Evolutionary conservation across 1,140 invertebrate species (phyloP), one percentile per base, ranked within the genome.

Genomic region (Zeugodacus cucurbitae): DNA sequence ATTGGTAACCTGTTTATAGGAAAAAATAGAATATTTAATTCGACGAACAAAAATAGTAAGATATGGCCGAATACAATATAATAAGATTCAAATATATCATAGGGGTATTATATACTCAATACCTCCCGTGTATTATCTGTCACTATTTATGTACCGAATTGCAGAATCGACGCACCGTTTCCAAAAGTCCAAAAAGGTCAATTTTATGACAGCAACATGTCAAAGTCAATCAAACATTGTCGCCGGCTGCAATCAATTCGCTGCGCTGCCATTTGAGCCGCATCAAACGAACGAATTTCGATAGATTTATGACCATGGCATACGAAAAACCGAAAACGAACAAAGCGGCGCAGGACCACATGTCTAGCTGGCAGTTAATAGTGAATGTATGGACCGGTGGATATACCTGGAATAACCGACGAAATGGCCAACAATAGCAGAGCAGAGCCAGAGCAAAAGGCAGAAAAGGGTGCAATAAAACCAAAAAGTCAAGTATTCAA

Each of bases 211-310:
- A 92, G 90, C 74, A 92, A 90, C 91, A 92, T 91, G 91, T 92
- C 91, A 92, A 92, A 92, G 91, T 92, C 91, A 92, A 92, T 92
- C 91, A 92, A 92, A 92, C 91, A 89, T 92, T 92, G 91, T 91
- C 90, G 74, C 74, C 74, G 74, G 74, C 41, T 82, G 91, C 91
- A 92, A 92, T 92, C 91, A 92, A 91, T 92, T 92, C 90, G 91
- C 90, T 90, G 91, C 91, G 91, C 89, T 91, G 88, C 41, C 62
- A 54, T 67, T 74, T 70, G 67, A 34, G 32, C 48, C 64, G n/a
- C 89, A 89, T 89, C 89, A 89, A 89, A 74, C 88, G 17, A 62
- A 14, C 90, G 62, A 85, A 89, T 87, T 86, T 82, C 88, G 89
- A 91, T 92, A 91, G 92, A 92, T 92, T 92, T 92, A 92, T 92